Conservation (phyloP, 2,888 invertebrate genomes). For the Polyommatus icarus region DNA sequence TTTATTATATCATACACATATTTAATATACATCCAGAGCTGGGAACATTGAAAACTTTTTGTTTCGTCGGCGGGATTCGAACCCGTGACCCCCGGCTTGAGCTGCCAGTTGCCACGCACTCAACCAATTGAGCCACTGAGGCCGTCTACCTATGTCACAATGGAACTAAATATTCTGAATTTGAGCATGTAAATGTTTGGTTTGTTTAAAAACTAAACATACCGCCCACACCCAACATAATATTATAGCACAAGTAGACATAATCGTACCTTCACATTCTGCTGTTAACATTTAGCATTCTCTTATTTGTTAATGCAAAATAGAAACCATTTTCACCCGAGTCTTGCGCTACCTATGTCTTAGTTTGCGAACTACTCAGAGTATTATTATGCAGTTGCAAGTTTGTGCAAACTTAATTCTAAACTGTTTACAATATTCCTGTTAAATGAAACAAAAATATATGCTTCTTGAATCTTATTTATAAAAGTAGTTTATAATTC, state of each 20-base stretch:
- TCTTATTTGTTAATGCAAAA: slow-evolving; percentile 16
- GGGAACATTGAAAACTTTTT: no score
- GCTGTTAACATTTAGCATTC: not conserved
- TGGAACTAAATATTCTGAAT: not conserved
- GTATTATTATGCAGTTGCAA: not conserved
- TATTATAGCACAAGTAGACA: not conserved
- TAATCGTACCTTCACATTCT: not conserved
- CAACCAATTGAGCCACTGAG: no score
- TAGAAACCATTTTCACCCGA: slow-evolving; percentile 6
- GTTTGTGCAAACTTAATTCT: slow-evolving; percentile 12
- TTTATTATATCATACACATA: no score
- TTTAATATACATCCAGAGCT: no score
- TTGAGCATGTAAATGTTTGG: not conserved
- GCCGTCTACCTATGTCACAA: not conserved
- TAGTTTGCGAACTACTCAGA: slow-evolving; percentile 22
- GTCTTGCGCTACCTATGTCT: slow-evolving; percentile 2
- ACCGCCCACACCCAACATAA: not conserved
- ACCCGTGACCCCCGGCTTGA: no score
- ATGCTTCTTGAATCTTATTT: not conserved
- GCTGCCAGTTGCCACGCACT: no score
- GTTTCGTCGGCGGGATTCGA: no score
- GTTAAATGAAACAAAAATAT: not conserved
- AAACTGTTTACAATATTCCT: slow-evolving; percentile 1
- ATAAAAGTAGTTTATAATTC: no score
- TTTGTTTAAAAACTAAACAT: not conserved